Evolutionary conservation across 1,140 invertebrate genomes (phyloP).

Genomic region (Zaprionus tsacasi): DNA sequence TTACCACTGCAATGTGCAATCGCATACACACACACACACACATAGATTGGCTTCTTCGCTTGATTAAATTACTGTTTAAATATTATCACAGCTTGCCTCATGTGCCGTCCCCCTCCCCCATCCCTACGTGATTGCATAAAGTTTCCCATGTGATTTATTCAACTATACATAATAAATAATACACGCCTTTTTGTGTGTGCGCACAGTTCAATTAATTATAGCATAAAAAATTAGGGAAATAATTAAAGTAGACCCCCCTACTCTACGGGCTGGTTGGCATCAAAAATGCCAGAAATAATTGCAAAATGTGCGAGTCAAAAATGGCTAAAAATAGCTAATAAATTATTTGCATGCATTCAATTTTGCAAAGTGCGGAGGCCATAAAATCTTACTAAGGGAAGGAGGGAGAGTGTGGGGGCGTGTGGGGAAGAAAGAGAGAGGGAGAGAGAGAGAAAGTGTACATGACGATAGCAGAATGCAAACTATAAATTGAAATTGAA

Average conservation of each 20-base stretch:
- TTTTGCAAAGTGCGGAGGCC: slow-evolving; percentile 33
- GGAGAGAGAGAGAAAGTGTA: not conserved
- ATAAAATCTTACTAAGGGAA: slow-evolving; percentile 46
- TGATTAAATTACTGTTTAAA: slow-evolving; percentile 76
- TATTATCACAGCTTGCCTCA: slow-evolving; percentile 58
- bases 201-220: not conserved
- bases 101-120: not conserved
- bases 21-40: not conserved
- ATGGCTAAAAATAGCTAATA: slow-evolving; percentile 40
- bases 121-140: not conserved
- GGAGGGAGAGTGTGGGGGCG: not conserved
- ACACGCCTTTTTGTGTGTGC: not conserved
- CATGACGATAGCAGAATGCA: slow-evolving; percentile 24
- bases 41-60: slow-evolving; percentile 9
- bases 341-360: slow-evolving; percentile 58
- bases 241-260: not conserved
- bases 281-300: not conserved
- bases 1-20: slow-evolving; percentile 76
- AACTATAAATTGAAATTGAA: slow-evolving; percentile 65
- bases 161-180: slow-evolving; percentile 8
- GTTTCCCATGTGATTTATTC: not conserved
- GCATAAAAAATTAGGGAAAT: not conserved
- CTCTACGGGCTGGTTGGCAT: not conserved
- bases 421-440: not conserved
- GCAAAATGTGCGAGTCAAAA: not conserved